A percentile compares a stretch with the other conserved stretches of the same genome.
These are phyloP conservation scores for Montipora capricornis DNA, from an alignment of 64 coral and sea anemone species.

Conservation along the genomic window DNA sequence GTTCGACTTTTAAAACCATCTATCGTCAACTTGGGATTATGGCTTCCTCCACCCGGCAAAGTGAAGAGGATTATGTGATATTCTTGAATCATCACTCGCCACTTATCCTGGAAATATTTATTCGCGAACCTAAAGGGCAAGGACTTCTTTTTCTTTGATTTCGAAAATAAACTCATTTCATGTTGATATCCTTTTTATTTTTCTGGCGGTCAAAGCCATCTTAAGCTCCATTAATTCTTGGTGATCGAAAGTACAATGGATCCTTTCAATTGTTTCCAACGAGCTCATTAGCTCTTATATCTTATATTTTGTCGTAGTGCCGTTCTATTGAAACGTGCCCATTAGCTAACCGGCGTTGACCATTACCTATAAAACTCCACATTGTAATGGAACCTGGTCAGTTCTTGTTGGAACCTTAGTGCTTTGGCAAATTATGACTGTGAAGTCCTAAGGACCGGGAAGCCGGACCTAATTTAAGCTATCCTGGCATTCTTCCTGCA, in stretches of 20 bases:
- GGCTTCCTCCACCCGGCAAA: no score
- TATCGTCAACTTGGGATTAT: no score
- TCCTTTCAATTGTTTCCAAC: constrained; percentile 12
- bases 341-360: not conserved
- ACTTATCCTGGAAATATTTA: no score
- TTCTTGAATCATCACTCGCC: no score
- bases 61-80: no score
- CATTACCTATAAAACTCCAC: no score
- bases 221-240: not conserved
- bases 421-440: not conserved
- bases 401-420: not conserved
- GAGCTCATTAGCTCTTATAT: not conserved
- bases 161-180: not conserved
- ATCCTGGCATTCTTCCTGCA: no score
- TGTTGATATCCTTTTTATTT: not conserved
- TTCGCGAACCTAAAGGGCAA: not conserved
- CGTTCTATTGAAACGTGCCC: not conserved
- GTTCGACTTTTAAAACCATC: no score
- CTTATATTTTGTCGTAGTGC: not conserved
- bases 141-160: not conserved
- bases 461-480: no score
- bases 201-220: not conserved
- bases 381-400: not conserved
- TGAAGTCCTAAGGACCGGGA: not conserved
- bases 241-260: not conserved